Conservation (phyloP, 2,888 invertebrate genomes). For the Coleophora deauratella region DNA sequence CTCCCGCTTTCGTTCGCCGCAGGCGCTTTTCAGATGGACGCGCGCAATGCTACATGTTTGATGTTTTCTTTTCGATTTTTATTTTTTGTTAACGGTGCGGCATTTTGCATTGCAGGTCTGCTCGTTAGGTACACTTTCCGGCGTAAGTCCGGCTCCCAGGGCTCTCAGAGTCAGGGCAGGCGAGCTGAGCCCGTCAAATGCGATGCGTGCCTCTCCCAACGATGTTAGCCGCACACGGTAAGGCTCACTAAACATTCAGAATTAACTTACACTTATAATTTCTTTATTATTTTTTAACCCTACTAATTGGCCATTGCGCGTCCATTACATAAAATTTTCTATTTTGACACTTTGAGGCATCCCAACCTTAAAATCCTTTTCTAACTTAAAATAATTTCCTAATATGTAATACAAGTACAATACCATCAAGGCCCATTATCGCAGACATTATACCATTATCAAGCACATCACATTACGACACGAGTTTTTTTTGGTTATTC, state of each 20-base stretch:
- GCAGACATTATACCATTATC: too few relatives aligned
- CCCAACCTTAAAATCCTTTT: constrained; percentile 8
- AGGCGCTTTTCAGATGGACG: constrained; percentile 69
- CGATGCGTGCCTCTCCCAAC: constrained; percentile 74
- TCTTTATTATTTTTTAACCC: too few relatives aligned
- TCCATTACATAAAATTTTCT: constrained; percentile 39
- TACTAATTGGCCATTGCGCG: constrained; percentile 47
- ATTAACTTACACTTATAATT: too few relatives aligned
- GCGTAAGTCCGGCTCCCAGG: constrained; percentile 73
- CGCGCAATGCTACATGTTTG: constrained; percentile 54
- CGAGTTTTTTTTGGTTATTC: too few relatives aligned
- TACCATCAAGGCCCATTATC: too few relatives aligned
- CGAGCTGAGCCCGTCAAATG: constrained; percentile 70
- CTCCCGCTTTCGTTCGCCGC: constrained; percentile 63
- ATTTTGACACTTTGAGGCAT: constrained; percentile 31
- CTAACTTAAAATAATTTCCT: too few relatives aligned
- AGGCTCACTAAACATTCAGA: constrained; percentile 42
- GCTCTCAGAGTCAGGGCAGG: constrained; percentile 63
- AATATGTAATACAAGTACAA: too few relatives aligned
- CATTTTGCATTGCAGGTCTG: constrained; percentile 75
- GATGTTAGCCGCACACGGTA: constrained; percentile 72
- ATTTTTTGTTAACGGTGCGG: constrained; percentile 72
- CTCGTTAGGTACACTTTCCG: constrained; percentile 76
- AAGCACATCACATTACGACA: too few relatives aligned
- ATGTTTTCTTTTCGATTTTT: constrained; percentile 56